These are phyloP conservation scores for Chaetodon auriga DNA, from an alignment of 2,113 vertebrate species.

Conservation along the genomic window DNA sequence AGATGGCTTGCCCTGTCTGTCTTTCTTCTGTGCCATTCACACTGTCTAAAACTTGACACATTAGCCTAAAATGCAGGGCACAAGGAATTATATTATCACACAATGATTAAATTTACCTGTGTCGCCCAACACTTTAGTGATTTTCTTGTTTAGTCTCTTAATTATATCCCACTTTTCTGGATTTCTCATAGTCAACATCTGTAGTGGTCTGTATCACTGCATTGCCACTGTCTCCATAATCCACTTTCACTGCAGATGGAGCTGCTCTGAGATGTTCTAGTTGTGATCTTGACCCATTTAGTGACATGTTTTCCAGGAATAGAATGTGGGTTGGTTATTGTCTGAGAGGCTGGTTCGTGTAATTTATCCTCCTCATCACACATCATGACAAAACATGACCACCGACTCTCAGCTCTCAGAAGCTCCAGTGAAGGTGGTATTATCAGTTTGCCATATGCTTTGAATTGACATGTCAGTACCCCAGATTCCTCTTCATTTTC, in stretches of 20 bases:
- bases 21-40: neutral
- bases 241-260: constrained; percentile 31
- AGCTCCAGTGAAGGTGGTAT: neutral
- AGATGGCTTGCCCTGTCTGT: constrained; percentile 11
- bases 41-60: constrained; percentile 16
- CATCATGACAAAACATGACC: constrained; percentile 10
- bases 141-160: neutral
- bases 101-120: neutral
- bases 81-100: neutral
- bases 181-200: neutral
- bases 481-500: constrained; percentile 25
- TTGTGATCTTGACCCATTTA: constrained; percentile 79
- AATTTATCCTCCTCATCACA: constrained; percentile 13
- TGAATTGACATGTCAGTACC: constrained; percentile 17
- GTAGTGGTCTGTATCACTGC: neutral
- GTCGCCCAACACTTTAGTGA: neutral
- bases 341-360: constrained; percentile 59
- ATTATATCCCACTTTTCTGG: neutral
- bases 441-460: constrained; percentile 19
- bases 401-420: neutral
- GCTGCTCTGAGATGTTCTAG: constrained; percentile 52
- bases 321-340: constrained; percentile 75
- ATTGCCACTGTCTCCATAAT: constrained; percentile 34
- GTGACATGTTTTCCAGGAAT: constrained; percentile 79
- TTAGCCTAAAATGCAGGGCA: neutral